Evolutionary conservation across 2,888 invertebrate species (phyloP).

Genomic region (Drosophila siamana): DNA sequence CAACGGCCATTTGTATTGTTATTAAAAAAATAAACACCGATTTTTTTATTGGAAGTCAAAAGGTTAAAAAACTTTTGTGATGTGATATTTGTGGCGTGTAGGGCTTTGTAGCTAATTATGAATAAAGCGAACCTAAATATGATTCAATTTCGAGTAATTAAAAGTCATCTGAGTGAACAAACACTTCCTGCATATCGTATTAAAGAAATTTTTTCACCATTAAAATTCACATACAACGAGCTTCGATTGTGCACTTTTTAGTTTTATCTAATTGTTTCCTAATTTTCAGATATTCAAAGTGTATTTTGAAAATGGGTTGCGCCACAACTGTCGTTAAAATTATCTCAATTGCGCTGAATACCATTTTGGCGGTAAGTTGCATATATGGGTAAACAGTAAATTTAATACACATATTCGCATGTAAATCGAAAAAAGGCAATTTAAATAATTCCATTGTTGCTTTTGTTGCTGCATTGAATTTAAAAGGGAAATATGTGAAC

Average conservation of each 20-base stretch:
- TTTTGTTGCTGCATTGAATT: slow-evolving; percentile 47
- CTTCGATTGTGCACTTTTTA: neutral
- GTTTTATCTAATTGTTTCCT: neutral
- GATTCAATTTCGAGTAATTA: slow-evolving; percentile 27
- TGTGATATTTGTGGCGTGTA: slow-evolving; percentile 32
- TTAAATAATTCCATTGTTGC: slow-evolving; percentile 25
- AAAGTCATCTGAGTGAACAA: slow-evolving; percentile 22
- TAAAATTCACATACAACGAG: neutral
- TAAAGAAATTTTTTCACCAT: neutral
- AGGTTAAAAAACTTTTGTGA: slow-evolving; percentile 67
- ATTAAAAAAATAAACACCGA: slow-evolving; percentile 46
- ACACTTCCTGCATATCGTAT: slow-evolving; percentile 5
- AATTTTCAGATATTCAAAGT: slow-evolving; percentile 27
- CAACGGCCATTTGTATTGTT: slow-evolving; percentile 47
- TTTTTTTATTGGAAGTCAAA: slow-evolving; percentile 53
- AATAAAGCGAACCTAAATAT: slow-evolving; percentile 19
- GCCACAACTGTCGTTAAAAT: slow-evolving; percentile 79
- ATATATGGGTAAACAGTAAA: slow-evolving; percentile 22
- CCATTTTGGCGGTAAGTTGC: slow-evolving; percentile 82
- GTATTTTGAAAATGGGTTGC: slow-evolving; percentile 77
- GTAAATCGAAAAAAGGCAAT: slow-evolving; percentile 9
- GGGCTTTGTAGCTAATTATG: slow-evolving; percentile 36
- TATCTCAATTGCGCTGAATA: slow-evolving; percentile 74
- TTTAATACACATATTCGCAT: slow-evolving; percentile 13
- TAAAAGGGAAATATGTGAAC: slow-evolving; percentile 30